Conservation (phyloP, 2,888 invertebrate species). For the Philereme vetulata region DNA sequence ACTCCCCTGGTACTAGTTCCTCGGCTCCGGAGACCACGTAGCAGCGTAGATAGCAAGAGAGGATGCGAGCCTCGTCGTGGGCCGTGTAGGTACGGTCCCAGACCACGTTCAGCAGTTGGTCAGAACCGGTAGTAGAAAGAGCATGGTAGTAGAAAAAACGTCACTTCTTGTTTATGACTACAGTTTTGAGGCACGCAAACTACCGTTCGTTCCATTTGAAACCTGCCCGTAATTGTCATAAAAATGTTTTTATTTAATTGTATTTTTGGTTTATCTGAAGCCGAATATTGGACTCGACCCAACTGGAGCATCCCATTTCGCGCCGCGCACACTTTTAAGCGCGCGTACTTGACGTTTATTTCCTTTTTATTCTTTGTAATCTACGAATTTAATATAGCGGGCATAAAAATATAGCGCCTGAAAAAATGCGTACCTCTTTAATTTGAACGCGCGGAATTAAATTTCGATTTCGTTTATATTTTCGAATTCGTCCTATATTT, state of each 20-base stretch:
- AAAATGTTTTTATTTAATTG: conserved; percentile 1
- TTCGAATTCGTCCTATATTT: conserved; percentile 40
- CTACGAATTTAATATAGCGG: conserved; percentile 71
- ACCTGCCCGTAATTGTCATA: conserved; percentile 10
- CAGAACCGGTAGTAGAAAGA: too few relatives aligned
- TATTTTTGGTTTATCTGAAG: conserved; percentile 16
- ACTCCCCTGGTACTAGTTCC: too few relatives aligned
- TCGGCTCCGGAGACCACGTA: too few relatives aligned
- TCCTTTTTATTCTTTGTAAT: conserved; percentile 73
- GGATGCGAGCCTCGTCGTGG: too few relatives aligned
- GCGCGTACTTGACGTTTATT: conserved; percentile 70
- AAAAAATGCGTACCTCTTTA: conserved; percentile 60
- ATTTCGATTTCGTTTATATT: conserved; percentile 49
- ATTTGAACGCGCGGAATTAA: conserved; percentile 63
- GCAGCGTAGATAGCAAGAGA: too few relatives aligned
- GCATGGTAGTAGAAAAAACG: too few relatives aligned
- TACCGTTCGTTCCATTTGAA: not conserved
- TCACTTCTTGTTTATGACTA: too few relatives aligned
- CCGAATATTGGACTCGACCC: conserved; percentile 24
- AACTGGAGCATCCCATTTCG: conserved; percentile 51
- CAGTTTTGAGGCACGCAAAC: too few relatives aligned
- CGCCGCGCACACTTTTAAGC: conserved; percentile 63
- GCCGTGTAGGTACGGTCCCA: too few relatives aligned
- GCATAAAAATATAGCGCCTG: conserved; percentile 64
- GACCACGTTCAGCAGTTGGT: too few relatives aligned